Conservation (phyloP, 2,113 vertebrate genomes). For the Sylvilagus bachmani region DNA sequence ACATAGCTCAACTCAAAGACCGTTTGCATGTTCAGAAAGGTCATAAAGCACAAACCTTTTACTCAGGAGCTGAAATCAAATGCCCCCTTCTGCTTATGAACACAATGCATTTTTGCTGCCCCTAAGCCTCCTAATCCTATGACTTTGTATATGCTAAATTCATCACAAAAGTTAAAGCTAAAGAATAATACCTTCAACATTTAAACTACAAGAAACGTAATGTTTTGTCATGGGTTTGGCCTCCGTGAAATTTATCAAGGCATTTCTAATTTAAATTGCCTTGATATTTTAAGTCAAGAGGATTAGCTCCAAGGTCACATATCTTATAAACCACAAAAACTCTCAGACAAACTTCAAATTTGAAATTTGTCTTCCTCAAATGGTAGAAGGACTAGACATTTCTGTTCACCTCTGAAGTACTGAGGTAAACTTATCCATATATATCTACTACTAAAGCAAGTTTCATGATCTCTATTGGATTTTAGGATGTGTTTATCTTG, state of each 20-base stretch:
- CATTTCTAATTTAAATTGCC: conserved; percentile 63
- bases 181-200: conserved; percentile 45
- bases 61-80: background rate
- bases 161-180: conserved; percentile 15
- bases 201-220: conserved; percentile 55
- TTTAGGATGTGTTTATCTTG: conserved; percentile 30
- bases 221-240: conserved; percentile 17
- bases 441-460: conserved; percentile 11
- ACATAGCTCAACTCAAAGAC: background rate
- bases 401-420: conserved; percentile 43
- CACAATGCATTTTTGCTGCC: background rate
- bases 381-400: conserved; percentile 43
- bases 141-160: conserved; percentile 14
- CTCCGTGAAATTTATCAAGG: conserved; percentile 62
- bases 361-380: conserved; percentile 62
- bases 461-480: background rate
- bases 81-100: conserved; percentile 21
- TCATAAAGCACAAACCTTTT: background rate
- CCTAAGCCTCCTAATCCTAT: background rate
- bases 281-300: conserved; percentile 66
- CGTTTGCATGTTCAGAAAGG: conserved; percentile 1
- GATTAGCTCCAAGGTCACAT: conserved; percentile 59
- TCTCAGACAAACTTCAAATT: conserved; percentile 60
- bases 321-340: conserved; percentile 72
- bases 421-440: conserved; percentile 37